These are phyloP conservation scores for Dusona sp. DNA, from an alignment of 2,888 invertebrate species.

Conservation along the genomic window DNA sequence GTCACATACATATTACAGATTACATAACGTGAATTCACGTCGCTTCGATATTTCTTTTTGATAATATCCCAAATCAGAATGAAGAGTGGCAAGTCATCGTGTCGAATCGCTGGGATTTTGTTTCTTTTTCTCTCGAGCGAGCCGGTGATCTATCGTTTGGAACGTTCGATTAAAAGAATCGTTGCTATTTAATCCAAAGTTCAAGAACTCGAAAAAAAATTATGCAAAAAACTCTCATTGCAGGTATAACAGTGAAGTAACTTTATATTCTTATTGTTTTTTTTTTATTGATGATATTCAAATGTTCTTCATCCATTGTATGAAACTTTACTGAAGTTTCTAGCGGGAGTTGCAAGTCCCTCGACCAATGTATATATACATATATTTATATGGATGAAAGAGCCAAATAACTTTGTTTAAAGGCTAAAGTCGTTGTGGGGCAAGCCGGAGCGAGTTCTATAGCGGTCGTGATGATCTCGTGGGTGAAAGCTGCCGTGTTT, in stretches of 20 bases:
- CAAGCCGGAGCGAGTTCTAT: constrained; percentile 1
- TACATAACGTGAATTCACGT: constrained; percentile 39
- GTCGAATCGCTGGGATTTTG: not conserved
- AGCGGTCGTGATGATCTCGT: constrained; percentile 75
- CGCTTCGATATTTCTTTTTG: constrained; percentile 16
- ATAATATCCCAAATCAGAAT: constrained; percentile 40
- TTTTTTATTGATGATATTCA: constrained; percentile 20
- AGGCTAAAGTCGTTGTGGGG: constrained; percentile 59
- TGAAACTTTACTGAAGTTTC: constrained; percentile 10
- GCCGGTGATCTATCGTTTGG: not conserved
- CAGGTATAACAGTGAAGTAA: not conserved
- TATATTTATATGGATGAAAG: constrained; percentile 29
- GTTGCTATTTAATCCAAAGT: not conserved
- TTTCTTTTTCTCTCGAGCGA: not conserved
- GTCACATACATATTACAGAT: not conserved
- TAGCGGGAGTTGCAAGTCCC: constrained; percentile 24
- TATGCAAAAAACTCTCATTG: not conserved
- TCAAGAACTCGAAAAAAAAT: constrained; percentile 7
- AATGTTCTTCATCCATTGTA: constrained; percentile 35
- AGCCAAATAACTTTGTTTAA: constrained; percentile 63
- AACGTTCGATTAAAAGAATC: not conserved
- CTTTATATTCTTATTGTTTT: not conserved
- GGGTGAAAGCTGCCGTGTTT: constrained; percentile 83
- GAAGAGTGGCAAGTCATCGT: constrained; percentile 59
- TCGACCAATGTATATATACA: constrained; percentile 22